Evolutionary conservation across 2,888 invertebrate genomes (phyloP), one percentile per base, ranked within the genome.

Genomic region (Megalurothrips usitatus): DNA sequence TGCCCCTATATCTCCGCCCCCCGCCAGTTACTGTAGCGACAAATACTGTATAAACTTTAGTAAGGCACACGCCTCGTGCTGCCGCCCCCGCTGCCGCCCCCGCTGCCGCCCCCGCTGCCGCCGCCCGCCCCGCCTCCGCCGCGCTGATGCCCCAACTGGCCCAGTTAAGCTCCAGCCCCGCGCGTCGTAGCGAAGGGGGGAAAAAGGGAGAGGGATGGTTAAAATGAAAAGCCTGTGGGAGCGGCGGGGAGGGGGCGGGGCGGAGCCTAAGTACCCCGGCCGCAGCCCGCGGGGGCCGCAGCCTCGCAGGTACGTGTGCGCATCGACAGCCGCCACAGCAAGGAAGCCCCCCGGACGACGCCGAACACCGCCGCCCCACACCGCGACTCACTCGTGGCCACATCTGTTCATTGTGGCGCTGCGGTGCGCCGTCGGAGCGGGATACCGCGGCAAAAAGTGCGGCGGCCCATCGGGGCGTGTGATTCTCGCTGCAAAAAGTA

Each of bases 31-130:
- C 58, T 58, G 58, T 19, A 26, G 68, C 68, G 68, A 75, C 68
- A 75, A 75, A 75, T 75, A 75, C 68, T 75, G 68, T 75, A 75
- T 75, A 75, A 75, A 75, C 68, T 75, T 75, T 75, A 26, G 23
- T 12, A 75, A 75, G 68, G 23, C 68, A 58, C 68, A 8, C 68
- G 12, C 23, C 23, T 1, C 34, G 34, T 43, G 34, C 34, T 43
- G 34, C 34, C 6, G 34, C 34, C 6, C 3, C 34, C 6, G 34
- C 68, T 23, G 2, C 68, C 23, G 6, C 68, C 68, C 23, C 23
- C 68, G 23, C 68, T 26, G 3, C 34, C 6, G 6, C 34, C 34
- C 3, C 34, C 34, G 34, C 52, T 52, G 14, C 68, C 63, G 1
- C 63, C 63, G 2, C 63, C 63, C n/a, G n/a, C 68, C 68, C 68